phyloP scores from a whole-genome alignment of 1,140 invertebrate genomes.

The Drosophila nigrodunni region DNA sequence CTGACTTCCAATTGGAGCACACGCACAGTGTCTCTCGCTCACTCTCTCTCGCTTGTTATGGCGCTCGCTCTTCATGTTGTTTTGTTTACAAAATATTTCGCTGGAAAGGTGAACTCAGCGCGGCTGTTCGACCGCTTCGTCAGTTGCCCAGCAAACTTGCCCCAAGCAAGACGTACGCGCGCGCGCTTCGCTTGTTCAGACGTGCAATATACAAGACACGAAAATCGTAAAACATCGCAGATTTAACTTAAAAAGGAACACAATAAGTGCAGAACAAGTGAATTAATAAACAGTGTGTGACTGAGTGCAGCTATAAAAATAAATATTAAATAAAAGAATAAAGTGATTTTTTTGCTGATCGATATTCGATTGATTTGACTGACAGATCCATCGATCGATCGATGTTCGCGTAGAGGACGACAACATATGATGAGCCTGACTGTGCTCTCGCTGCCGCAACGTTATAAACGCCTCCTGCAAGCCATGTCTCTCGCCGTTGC shows the following conservation, averaged over 20 bases:
- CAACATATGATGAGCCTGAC: constrained; percentile 79
- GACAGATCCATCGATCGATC: constrained; percentile 46
- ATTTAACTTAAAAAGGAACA: constrained; percentile 18
- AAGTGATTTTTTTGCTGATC: neutral
- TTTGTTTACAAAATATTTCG: constrained; percentile 71
- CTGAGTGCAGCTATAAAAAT: neutral
- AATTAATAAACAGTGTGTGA: constrained; percentile 1
- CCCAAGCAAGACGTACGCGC: constrained; percentile 68
- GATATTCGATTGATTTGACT: constrained; percentile 34
- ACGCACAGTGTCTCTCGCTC: constrained; percentile 9
- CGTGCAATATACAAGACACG: constrained; percentile 20
- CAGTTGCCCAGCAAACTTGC: constrained; percentile 68
- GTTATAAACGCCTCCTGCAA: constrained; percentile 84
- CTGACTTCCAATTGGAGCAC: constrained; percentile 77
- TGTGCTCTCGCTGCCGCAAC: constrained; percentile 83
- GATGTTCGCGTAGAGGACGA: constrained; percentile 66
- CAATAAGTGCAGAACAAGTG: constrained; percentile 8
- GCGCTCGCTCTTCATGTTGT: constrained; percentile 36
- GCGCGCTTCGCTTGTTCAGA: constrained; percentile 43
- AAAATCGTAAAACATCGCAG: constrained; percentile 23
- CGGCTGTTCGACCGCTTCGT: constrained; percentile 16
- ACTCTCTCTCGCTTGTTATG: constrained; percentile 2
- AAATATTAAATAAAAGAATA: neutral
- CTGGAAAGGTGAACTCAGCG: constrained; percentile 50
- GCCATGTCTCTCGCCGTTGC: constrained; percentile 84